Evolutionary conservation across 92 coral and sea anemone genomes (phyloP), one percentile per base, ranked within the genome.

Genomic region (Epizoanthus rinbou): DNA sequence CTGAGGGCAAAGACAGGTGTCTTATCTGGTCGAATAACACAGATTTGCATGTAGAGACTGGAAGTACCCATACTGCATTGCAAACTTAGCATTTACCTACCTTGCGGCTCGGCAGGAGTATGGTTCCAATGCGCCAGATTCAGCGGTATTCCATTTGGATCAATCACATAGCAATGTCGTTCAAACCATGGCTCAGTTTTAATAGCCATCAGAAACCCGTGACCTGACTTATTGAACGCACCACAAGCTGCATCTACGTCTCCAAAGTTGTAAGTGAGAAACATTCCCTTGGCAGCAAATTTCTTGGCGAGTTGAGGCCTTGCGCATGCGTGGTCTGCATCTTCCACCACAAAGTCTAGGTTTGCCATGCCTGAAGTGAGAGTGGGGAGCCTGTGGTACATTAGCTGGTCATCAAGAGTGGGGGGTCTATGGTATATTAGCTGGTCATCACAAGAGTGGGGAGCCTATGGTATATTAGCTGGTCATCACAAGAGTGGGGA

Each of bases 331-430:
- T 85, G 88, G 24, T 79, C 85, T 6, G 88, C 85, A n/a, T 79
- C 85, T 35, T 85, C 88, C 80, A 79, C 88, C 73, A 85, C 88
- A 31, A 85, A 85, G 58, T 85, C 88, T 24, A 85, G 88, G 63
- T 28, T 23, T 22, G 88, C 88, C 56, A 85, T 43, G 25, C 85
- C 88, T 85, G 33, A 0, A 13, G 43, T 50, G 15, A 50, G 54
- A 11, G 54, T 50, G 54, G 16, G 54, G 2, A 2, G 15, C 54
- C 54, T 50, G 14, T 50, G 54, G 14, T 50, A 9, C 15, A 50
- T 50, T 50, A 50, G 3, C 54, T 50, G 54, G 31, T 28, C 31
- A 28, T 28, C 31, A 28, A n/a, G n/a, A n/a, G n/a, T n/a, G n/a
- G n/a, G n/a, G n/a, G n/a, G n/a, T n/a, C n/a, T n/a, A n/a, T n/a